Conservation (phyloP, 2,797 vertebrate species). For the Coluber constrictor region DNA sequence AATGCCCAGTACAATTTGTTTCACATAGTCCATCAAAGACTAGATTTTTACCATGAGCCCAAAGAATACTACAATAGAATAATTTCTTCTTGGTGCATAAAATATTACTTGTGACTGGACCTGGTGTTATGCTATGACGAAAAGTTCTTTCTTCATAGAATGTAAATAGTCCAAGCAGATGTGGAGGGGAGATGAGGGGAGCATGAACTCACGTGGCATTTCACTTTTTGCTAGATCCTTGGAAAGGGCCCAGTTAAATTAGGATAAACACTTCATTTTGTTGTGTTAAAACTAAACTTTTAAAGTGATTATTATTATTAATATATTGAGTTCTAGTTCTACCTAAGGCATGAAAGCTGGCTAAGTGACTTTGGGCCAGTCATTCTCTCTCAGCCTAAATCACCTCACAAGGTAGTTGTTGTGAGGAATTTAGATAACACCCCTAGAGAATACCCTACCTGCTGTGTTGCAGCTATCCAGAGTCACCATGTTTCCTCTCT, state of each 20-base stretch:
- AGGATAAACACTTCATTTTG: background rate
- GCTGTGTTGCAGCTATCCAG: background rate
- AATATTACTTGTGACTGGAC: conserved; percentile 77
- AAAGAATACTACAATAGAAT: background rate
- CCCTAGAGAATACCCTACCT: background rate
- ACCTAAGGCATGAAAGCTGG: background rate
- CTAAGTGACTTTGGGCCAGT: background rate
- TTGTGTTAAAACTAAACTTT: background rate
- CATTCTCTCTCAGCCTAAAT: background rate
- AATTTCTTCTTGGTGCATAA: conserved; percentile 67
- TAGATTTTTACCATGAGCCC: background rate
- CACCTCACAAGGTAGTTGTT: background rate
- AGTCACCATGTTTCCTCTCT: background rate
- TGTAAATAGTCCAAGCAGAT: conserved; percentile 70
- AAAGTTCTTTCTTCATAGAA: conserved; percentile 79
- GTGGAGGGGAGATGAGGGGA: conserved; percentile 37
- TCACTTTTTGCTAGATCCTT: background rate
- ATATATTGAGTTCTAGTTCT: background rate
- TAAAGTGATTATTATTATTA: background rate
- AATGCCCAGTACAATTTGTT: background rate
- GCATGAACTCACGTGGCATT: background rate
- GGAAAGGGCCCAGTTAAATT: background rate
- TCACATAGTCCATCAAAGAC: background rate
- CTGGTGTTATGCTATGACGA: conserved; percentile 76
- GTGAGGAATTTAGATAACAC: background rate